Conservation (phyloP, 2,797 vertebrate genomes). For the Sternarchorhynchus goeldii region DNA sequence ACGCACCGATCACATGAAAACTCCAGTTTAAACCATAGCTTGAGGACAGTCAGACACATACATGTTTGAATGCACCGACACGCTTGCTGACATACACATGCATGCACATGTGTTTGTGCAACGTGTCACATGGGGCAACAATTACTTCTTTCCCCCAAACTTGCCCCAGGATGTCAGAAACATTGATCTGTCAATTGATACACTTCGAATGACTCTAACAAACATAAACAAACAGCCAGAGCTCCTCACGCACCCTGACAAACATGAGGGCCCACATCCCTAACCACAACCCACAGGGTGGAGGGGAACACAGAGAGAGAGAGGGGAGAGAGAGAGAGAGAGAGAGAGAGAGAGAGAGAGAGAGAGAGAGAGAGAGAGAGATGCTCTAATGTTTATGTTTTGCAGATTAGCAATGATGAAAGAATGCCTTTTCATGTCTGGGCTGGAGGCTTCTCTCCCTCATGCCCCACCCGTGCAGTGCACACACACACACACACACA, state of each 20-base stretch:
- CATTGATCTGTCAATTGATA: conserved; percentile 69
- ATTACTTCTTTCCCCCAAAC: conserved; percentile 36
- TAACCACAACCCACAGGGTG: conserved; percentile 59
- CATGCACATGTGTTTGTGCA: conserved; percentile 8
- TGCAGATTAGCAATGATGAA: conserved; percentile 83
- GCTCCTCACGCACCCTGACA: conserved; percentile 54
- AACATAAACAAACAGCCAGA: conserved; percentile 63
- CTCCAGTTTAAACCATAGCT: neutral
- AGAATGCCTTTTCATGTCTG: conserved; percentile 81
- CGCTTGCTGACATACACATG: conserved; percentile 19
- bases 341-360: conserved; percentile 44
- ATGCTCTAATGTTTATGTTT: conserved; percentile 82
- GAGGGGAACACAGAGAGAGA: conserved; percentile 46
- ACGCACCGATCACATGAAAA: neutral
- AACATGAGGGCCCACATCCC: conserved; percentile 63
- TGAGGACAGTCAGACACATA: neutral
- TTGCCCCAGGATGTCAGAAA: conserved; percentile 58
- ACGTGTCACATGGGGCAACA: conserved; percentile 10
- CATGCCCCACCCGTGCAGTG: conserved; percentile 66
- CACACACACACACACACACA: conserved; percentile 30
- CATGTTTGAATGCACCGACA: neutral
- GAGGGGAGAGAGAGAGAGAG: conserved; percentile 58
- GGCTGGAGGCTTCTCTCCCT: conserved; percentile 71
- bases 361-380: conserved; percentile 52
- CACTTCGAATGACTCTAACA: conserved; percentile 51